Percentiles rank a stretch among this genome's conserved stretches.
These are phyloP conservation scores for Diplodus puntazzo DNA, from an alignment of 2,797 vertebrate species.

Conservation along the genomic window DNA sequence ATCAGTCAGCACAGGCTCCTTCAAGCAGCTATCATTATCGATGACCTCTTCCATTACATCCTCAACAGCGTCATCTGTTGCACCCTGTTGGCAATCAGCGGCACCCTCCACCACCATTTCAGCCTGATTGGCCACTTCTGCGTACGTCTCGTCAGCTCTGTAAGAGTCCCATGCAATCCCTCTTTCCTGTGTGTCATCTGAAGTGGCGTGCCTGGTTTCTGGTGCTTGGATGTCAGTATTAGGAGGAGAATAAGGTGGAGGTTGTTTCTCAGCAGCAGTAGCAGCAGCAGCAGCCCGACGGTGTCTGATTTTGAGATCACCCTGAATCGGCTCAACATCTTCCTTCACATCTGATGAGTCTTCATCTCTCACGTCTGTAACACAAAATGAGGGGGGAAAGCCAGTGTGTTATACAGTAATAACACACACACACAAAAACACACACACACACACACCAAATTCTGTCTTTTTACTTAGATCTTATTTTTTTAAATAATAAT, in stretches of 20 bases:
- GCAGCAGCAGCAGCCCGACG: slow-evolving; percentile 25
- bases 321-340: slow-evolving; percentile 16
- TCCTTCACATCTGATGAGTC: slow-evolving; percentile 33
- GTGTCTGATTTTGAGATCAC: slow-evolving; percentile 46
- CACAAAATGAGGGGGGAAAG: not conserved
- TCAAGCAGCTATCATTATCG: not conserved
- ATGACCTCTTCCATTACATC: slow-evolving; percentile 20
- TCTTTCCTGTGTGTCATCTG: slow-evolving; percentile 10
- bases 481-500: not conserved
- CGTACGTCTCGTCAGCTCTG: not conserved
- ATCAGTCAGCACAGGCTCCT: not conserved
- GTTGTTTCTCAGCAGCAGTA: not conserved
- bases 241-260: not conserved
- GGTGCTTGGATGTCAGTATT: slow-evolving; percentile 7
- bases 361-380: slow-evolving; percentile 57
- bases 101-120: slow-evolving; percentile 13
- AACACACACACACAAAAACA: not conserved
- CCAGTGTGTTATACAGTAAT: not conserved
- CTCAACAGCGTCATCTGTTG: not conserved
- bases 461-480: no score
- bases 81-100: not conserved
- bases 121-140: slow-evolving; percentile 21
- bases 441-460: no score
- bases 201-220: not conserved
- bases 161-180: not conserved